Base-by-base conservation (phyloP, 2,113 vertebrate species). In the Megaleporinus macrocephalus region DNA sequence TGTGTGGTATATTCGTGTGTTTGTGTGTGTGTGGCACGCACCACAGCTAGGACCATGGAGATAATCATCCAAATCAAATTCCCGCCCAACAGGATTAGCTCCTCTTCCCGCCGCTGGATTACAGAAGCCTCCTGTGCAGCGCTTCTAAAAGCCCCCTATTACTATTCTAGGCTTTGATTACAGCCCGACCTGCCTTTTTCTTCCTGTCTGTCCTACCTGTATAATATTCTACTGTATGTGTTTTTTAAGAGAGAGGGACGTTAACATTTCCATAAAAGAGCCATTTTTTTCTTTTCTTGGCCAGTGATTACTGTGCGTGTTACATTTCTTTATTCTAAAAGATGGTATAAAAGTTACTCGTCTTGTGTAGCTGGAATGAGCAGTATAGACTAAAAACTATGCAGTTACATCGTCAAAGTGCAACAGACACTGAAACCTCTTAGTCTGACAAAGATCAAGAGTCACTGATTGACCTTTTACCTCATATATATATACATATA, bases 21-120 rank as follows among this genome's bases (percentile, higher is more conserved):
- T 18, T 27, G 62, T 65, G n/a, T 65, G 62, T 65, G 62, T 29
- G 20, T n/a, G 49, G 90, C 89, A 87, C 91, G 92, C 91, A 87
- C 90, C 81, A 79, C 82, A 80, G 85, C 87, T 90, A 88, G 87
- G 89, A 84, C 88, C 85, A 86, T 85, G 87, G 90, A 92, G 93
- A 93, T 94, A 91, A 93, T 92, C 90, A 93, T 94, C 91, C 91
- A 93, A 93, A 92, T 93, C 90, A 91, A 90, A 93, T 93, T 93
- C 91, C 89, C 88, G 87, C 88, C 89, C 90, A 90, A 93, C 92
- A 90, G 89, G 90, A 94, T 94, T 94, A 91, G 87, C 84, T 83
- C 90, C 87, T 83, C 84, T 82, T 90, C 84, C 83, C 87, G n/a
- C 57, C 68, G 77, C 87, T 89, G 85, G 75, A 77, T 76, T 91